Percentiles rank a stretch among this genome's conserved stretches.
Evolutionary conservation across 2,113 vertebrate species (phyloP).

Genomic region (Conger conger): DNA sequence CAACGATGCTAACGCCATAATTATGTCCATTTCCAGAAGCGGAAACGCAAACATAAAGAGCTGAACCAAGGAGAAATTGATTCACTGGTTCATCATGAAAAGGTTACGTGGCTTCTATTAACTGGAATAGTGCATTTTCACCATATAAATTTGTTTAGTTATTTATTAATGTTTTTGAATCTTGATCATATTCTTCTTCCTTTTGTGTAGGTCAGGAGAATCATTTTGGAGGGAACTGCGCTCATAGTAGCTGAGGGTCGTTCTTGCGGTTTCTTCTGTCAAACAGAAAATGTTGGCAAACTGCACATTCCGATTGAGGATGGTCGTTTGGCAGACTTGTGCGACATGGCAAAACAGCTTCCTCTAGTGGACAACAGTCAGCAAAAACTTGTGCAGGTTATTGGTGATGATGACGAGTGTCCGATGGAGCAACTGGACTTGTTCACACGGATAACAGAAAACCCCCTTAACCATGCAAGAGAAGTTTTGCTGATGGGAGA

Average conservation of each 20-base stretch:
- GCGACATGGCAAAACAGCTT: conserved; percentile 87
- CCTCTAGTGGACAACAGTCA: conserved; percentile 56
- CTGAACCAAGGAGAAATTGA: conserved; percentile 89
- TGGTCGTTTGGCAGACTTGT: conserved; percentile 79
- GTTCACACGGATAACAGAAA: conserved; percentile 77
- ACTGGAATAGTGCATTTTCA: not conserved
- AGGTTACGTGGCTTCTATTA: conserved; percentile 60
- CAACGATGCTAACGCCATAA: not conserved
- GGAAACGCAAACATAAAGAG: conserved; percentile 70
- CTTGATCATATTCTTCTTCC: not conserved
- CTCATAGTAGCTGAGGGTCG: conserved; percentile 74
- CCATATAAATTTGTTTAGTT: not conserved
- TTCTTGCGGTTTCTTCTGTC: conserved; percentile 68
- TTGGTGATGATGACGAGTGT: conserved; percentile 50
- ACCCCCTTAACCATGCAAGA: conserved; percentile 58
- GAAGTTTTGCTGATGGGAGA: conserved; percentile 80
- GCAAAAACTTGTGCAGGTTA: conserved; percentile 43
- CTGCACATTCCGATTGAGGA: conserved; percentile 42
- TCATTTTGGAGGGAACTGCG: conserved; percentile 78
- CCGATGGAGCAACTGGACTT: conserved; percentile 68
- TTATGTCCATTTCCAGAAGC: conserved; percentile 68
- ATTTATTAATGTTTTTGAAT: not conserved
- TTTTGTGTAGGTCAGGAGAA: conserved; percentile 72
- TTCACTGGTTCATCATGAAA: conserved; percentile 79
- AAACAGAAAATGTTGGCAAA: conserved; percentile 18